Evolutionary conservation across 2,113 vertebrate genomes (phyloP).

Genomic region (Thermophis baileyi): DNA sequence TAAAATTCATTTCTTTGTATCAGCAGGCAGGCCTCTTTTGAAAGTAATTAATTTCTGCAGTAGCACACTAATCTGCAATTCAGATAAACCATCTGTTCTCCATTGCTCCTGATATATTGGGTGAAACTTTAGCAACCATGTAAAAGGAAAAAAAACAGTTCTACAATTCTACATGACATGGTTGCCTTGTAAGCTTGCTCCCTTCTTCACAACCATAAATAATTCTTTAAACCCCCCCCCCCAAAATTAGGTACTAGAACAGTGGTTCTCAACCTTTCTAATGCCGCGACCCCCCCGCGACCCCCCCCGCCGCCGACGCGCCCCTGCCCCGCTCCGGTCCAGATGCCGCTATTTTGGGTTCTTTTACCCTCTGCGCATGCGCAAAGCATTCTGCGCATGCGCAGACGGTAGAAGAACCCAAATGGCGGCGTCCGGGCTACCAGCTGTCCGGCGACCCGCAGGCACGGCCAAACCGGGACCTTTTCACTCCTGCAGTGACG

Average conservation of each 20-base stretch:
- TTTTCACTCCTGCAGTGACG: no score
- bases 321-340: no score
- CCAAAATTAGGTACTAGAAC: not conserved
- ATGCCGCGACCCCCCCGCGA: no score
- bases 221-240: not conserved
- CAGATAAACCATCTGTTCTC: not conserved
- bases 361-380: no score
- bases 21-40: not conserved
- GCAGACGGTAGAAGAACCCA: no score
- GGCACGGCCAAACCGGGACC: no score
- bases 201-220: not conserved
- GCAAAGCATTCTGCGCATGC: no score
- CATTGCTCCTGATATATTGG: not conserved
- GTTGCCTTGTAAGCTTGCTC: not conserved
- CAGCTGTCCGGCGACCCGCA: no score
- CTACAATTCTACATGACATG: not conserved
- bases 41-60: not conserved
- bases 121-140: not conserved
- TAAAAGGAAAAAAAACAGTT: not conserved
- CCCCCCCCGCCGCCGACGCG: no score
- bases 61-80: not conserved
- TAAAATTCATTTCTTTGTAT: not conserved
- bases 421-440: no score
- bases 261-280: no score
- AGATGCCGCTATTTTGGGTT: no score